Conservation (phyloP, 1,140 invertebrate species). For the Dreissena polymorpha region DNA sequence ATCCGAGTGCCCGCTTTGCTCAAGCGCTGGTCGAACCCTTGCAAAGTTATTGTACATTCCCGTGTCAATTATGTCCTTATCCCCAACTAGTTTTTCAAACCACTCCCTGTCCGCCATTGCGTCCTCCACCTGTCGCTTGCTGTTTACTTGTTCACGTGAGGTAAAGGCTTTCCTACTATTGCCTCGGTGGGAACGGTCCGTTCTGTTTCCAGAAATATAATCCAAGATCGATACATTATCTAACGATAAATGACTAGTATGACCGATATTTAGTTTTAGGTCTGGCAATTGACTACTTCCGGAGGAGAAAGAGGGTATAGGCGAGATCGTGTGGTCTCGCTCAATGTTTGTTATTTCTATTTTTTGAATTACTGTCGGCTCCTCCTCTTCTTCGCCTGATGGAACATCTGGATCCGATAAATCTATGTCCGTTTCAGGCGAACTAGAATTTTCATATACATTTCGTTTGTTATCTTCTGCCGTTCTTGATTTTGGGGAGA, state of each 20-base stretch:
- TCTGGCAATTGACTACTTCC: not conserved
- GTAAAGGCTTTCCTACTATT: constrained; percentile 4
- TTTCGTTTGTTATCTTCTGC: not conserved
- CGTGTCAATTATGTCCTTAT: constrained; percentile 46
- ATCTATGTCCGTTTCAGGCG: not conserved
- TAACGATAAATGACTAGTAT: constrained; percentile 39
- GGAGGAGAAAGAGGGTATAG: constrained; percentile 6
- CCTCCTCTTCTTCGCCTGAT: not conserved
- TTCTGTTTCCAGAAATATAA: constrained; percentile 14
- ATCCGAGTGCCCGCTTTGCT: constrained; percentile 11
- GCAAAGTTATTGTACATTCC: constrained; percentile 48
- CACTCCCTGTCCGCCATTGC: constrained; percentile 42
- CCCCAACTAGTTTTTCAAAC: constrained; percentile 52
- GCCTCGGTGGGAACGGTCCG: not conserved
- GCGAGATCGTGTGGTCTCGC: not conserved
- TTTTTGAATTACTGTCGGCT: not conserved
- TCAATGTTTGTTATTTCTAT: constrained; percentile 26
- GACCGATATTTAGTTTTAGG: constrained; percentile 28
- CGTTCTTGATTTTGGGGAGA: not conserved
- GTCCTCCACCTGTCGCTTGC: constrained; percentile 4
- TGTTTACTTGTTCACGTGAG: not conserved
- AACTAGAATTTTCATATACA: not conserved
- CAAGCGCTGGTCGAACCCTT: constrained; percentile 27
- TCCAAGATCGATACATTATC: constrained; percentile 47
- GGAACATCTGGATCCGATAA: not conserved